These are phyloP conservation scores for Subanguina moxae DNA, from an alignment of 1,140 invertebrate species.

Conservation along the genomic window DNA sequence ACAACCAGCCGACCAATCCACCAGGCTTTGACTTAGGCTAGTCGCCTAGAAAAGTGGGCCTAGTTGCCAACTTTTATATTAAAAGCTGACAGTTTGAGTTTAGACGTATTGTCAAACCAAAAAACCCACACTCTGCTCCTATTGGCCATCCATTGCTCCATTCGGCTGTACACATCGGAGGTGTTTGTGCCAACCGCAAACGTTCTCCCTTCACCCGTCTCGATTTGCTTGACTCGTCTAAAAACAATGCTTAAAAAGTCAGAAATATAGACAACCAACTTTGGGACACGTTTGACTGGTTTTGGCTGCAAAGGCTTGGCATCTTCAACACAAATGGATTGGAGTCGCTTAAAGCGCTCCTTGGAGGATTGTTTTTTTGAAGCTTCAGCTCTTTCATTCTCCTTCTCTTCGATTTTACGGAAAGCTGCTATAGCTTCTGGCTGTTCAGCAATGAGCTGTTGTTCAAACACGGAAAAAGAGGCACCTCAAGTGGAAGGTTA, in stretches of 20 bases:
- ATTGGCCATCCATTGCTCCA: slow-evolving; percentile 20
- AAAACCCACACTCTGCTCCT: slow-evolving; percentile 11
- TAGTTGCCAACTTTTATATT: neutral
- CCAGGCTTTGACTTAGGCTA: no score
- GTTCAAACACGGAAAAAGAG: slow-evolving; percentile 16
- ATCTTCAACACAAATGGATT: slow-evolving; percentile 20
- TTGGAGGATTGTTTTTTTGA: slow-evolving; percentile 14
- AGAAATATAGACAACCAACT: neutral
- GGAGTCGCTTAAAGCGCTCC: slow-evolving; percentile 15
- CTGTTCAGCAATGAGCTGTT: slow-evolving; percentile 17
- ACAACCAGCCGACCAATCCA: no score
- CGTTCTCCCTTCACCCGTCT: slow-evolving; percentile 17
- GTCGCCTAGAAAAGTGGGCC: no score
- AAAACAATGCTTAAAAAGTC: neutral
- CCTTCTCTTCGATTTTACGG: neutral
- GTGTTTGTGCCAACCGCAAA: slow-evolving; percentile 3
- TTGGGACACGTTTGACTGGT: slow-evolving; percentile 12
- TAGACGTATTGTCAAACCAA: no score
- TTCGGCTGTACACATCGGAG: slow-evolving; percentile 11
- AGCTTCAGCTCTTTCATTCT: neutral
- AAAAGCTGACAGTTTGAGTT: no score
- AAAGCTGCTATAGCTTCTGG: neutral
- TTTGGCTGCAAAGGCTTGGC: slow-evolving; percentile 17
- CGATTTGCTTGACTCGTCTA: slow-evolving; percentile 22
- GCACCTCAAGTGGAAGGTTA: neutral